Base-by-base conservation (phyloP, 2,888 invertebrate genomes). In the Penaeus monodon region DNA sequence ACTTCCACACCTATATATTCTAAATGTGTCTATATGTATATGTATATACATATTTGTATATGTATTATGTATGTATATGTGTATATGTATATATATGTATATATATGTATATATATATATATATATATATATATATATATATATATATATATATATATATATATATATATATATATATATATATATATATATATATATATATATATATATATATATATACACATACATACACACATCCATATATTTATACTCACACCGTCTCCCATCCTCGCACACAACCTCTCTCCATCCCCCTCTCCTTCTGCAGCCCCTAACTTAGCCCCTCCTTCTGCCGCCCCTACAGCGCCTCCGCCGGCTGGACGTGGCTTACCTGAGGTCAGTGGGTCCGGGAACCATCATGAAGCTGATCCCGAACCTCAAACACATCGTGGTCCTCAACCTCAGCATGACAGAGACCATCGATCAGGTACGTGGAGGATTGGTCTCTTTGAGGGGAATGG, bases 401-500 rank as follows among this genome's bases (percentile, higher is more conserved):
- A 27, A 64, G 0, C 66, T 89, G 1, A 70, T 84, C 27, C 84
- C 89, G 44, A 78, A 68, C 65, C 88, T 89, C 65, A 84, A 78
- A 3, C 86, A 89, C 66, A 38, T 89, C 68, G 38, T 70, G 22
- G 87, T 90, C 12, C 91, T 92, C 65, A 91, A 92, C 88, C 90
- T 92, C 22, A 90, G 91, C 68, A 92, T 92, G 92, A 92, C 92
- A 0, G 90, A 91, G n/a, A 91, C 91, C 4, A 91, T 91, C n/a
- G 92, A 92, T 90, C 91, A 91, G 91, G 92, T 92, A 88, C 85
- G 88, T 78, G 8, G 14, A 27, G 22, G 29, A 4, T 49, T 49
- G 7, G 49, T 0, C 12, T 49, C 49, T 49, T 24, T 20, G 12
- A 27, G 10, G 14, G 79, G 33, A 17, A 17, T 0, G 24, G 77